These are phyloP conservation scores for Sphenodon punctatus DNA, from an alignment of 2,797 vertebrate species.

Conservation along the genomic window DNA sequence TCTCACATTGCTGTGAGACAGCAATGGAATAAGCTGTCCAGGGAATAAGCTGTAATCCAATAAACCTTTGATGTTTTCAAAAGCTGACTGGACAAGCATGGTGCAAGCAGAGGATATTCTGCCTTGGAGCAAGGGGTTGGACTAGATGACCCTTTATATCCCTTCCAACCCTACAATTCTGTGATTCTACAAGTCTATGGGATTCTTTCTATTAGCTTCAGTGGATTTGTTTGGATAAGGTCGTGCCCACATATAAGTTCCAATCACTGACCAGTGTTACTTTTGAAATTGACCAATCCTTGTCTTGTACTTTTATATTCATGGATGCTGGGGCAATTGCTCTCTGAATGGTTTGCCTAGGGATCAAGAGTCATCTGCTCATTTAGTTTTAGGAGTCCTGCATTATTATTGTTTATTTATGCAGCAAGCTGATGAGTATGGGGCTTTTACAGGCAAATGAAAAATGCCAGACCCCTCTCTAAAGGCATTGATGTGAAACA, in stretches of 20 bases:
- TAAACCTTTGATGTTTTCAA: no score
- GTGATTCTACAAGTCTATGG: no score
- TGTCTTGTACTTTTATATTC: background rate
- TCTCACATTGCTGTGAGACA: no score
- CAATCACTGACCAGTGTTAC: background rate
- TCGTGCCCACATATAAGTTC: background rate
- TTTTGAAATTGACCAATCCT: background rate
- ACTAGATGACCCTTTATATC: no score
- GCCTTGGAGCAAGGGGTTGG: no score
- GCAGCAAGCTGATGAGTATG: background rate
- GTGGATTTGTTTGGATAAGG: background rate
- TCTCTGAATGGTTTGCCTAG: background rate
- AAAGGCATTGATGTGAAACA: background rate
- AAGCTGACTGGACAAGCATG: no score
- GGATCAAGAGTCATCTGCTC: background rate
- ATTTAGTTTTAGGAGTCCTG: background rate
- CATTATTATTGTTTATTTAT: no score
- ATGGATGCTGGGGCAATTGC: background rate
- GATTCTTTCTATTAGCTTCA: no score
- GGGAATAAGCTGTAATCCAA: no score
- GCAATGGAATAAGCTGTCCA: no score
- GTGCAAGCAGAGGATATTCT: no score
- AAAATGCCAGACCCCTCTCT: background rate
- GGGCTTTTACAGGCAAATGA: background rate
- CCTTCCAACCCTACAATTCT: no score